Evolutionary conservation across 92 coral and sea anemone genomes (phyloP).

Genomic region (Porites cylindrica): DNA sequence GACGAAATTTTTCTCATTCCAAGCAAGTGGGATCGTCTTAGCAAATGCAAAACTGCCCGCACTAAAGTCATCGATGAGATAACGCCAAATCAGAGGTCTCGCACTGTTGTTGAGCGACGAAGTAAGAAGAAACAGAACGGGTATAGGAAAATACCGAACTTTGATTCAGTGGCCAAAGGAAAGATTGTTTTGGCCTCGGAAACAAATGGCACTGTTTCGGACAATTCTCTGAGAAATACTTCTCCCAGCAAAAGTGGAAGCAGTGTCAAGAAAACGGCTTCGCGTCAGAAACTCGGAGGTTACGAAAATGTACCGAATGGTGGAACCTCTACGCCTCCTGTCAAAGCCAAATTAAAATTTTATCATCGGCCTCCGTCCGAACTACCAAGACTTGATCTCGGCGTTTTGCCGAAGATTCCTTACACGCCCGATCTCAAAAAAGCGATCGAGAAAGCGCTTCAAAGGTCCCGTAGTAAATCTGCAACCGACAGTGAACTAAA

Average conservation of each 20-base stretch:
- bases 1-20: conserved; percentile 90
- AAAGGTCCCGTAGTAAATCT: conserved; percentile 39
- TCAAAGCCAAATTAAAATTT: conserved; percentile 61
- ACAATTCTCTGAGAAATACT: conserved; percentile 9
- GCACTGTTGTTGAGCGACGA: conserved; percentile 35
- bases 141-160: conserved; percentile 20
- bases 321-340: conserved; percentile 11
- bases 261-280: neutral
- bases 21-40: conserved; percentile 85
- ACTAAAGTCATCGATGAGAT: conserved; percentile 32
- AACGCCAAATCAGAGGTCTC: conserved; percentile 27
- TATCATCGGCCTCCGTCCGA: conserved; percentile 72
- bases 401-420: conserved; percentile 78
- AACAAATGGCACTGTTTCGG: neutral
- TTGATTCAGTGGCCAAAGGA: neutral
- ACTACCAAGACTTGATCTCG: conserved; percentile 51
- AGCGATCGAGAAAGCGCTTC: conserved; percentile 80
- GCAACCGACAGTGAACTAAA: neutral
- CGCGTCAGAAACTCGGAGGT: conserved; percentile 7
- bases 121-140: conserved; percentile 38
- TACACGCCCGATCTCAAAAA: conserved; percentile 82
- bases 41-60: conserved; percentile 42
- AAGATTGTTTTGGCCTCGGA: neutral
- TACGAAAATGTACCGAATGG: neutral
- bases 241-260: conserved; percentile 5